These are phyloP conservation scores for Sepiola atlantica DNA, from an alignment of 2,888 invertebrate species.

Conservation along the genomic window DNA sequence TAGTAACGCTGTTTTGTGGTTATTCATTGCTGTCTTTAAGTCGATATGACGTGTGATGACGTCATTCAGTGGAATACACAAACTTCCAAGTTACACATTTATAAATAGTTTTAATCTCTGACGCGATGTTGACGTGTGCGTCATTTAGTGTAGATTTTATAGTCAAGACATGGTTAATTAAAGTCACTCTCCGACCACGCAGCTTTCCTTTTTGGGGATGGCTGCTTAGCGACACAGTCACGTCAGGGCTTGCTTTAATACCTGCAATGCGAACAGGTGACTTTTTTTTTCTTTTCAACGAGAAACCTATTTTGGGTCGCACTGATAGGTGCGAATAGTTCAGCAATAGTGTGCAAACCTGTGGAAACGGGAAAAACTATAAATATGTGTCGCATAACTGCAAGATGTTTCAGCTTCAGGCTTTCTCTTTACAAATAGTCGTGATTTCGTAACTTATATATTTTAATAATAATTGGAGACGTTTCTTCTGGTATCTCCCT, in stretches of 20 bases:
- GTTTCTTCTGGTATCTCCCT: too few species aligned
- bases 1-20: too few species aligned
- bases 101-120: too few species aligned
- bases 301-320: not conserved
- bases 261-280: not conserved
- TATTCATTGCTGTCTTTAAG: too few species aligned
- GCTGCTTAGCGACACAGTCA: not conserved
- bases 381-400: conserved; percentile 8
- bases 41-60: too few species aligned
- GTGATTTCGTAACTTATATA: too few species aligned
- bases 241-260: conserved; percentile 32
- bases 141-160: too few species aligned
- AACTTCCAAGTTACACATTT: too few species aligned
- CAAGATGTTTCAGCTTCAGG: not conserved
- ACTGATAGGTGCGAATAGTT: not conserved
- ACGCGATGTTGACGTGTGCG: too few species aligned
- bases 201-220: not conserved
- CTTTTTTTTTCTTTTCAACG: not conserved
- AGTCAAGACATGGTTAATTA: not conserved
- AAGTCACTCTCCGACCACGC: not conserved
- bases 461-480: too few species aligned
- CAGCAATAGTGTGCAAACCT: not conserved
- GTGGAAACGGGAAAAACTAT: not conserved
- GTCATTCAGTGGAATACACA: too few species aligned
- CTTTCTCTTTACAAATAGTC: not conserved